These are phyloP conservation scores for Eciton burchellii DNA, from an alignment of 1,140 invertebrate species.

Conservation along the genomic window DNA sequence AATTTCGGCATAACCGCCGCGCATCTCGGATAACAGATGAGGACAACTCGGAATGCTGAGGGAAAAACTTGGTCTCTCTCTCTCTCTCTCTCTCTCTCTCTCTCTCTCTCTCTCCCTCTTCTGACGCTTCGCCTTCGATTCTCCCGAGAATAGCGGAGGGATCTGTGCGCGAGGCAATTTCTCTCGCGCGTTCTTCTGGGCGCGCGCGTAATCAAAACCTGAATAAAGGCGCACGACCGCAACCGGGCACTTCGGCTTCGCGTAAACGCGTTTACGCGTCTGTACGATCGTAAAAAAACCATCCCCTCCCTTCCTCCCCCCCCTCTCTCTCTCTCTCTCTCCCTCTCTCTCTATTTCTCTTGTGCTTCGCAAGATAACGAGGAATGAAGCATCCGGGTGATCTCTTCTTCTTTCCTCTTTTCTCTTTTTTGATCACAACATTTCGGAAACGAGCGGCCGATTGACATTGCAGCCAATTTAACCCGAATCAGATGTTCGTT, in stretches of 20 bases:
- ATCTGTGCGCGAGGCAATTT: constrained; percentile 7
- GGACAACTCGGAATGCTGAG: neutral
- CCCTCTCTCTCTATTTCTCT: neutral
- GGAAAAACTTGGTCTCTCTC: no score
- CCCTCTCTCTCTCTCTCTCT: neutral
- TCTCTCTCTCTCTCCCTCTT: no score
- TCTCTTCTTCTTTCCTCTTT: neutral
- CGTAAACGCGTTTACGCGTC: constrained; percentile 9
- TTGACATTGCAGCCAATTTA: neutral
- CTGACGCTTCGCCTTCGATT: neutral
- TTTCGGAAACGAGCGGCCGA: neutral
- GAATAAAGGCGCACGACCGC: neutral
- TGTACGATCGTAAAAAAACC: neutral
- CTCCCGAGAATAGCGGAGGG: neutral
- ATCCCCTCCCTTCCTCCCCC: neutral
- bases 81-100: no score
- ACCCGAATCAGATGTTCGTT: neutral
- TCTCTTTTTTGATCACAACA: neutral
- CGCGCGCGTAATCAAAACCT: constrained; percentile 9
- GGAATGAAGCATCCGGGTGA: neutral
- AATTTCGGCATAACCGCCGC: constrained; percentile 2
- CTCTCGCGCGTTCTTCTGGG: neutral
- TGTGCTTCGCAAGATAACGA: neutral
- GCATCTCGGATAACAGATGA: neutral
- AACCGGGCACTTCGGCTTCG: neutral